These are phyloP conservation scores for Oreochromis aureus DNA, from an alignment of 2,113 vertebrate genomes.

Conservation along the genomic window DNA sequence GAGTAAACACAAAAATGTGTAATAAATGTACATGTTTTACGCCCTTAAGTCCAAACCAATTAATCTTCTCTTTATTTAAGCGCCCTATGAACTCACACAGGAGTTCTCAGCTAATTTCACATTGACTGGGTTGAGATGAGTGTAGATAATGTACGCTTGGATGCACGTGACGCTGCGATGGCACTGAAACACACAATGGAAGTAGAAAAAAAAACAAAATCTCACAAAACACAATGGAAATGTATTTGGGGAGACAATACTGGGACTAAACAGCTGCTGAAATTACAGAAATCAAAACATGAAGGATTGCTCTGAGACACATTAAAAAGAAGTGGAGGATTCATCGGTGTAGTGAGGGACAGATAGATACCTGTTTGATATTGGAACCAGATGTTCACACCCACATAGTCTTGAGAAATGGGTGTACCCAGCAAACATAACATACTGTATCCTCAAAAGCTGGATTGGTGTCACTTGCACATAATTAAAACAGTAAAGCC, in stretches of 20 bases:
- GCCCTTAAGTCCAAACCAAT: fast-evolving
- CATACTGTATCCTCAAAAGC: neutral
- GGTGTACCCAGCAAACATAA: neutral
- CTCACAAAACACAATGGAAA: neutral
- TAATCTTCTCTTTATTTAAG: neutral
- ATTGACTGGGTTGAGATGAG: neutral
- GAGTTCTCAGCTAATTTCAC: neutral
- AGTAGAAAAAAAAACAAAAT: fast-evolving
- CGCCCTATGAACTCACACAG: neutral
- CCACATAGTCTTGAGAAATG: neutral
- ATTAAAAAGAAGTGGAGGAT: neutral
- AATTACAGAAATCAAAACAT: neutral
- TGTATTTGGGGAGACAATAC: neutral
- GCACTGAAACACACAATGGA: neutral
- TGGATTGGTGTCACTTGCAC: neutral
- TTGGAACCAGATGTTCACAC: neutral
- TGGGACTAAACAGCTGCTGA: neutral
- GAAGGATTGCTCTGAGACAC: neutral
- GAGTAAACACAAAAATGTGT: slow-evolving; percentile 5
- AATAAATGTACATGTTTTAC: neutral
- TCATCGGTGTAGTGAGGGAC: neutral
- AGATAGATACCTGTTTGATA: neutral
- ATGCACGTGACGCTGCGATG: neutral
- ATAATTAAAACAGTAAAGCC: neutral
- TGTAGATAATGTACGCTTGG: neutral